Conservation (phyloP, 2,888 invertebrate species). For the Drosophila formosana region DNA sequence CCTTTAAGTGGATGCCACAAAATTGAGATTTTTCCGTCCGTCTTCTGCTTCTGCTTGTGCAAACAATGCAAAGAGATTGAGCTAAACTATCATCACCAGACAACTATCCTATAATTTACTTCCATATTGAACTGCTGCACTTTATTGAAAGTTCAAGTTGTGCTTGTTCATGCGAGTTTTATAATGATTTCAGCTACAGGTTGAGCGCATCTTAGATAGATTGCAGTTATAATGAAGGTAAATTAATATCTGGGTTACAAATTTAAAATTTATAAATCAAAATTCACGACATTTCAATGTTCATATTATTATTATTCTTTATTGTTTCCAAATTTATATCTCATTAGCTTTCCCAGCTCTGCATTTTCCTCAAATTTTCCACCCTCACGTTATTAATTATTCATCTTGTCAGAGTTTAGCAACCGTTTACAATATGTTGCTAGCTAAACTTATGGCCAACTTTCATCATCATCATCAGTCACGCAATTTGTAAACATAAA, state of each 20-base stretch:
- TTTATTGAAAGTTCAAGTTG: not conserved
- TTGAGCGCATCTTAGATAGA: not conserved
- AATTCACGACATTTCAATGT: no score
- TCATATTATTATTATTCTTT: no score
- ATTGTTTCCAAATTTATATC: not conserved
- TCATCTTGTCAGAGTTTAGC: conserved; percentile 4
- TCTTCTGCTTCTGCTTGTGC: conserved; percentile 1
- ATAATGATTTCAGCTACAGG: not conserved
- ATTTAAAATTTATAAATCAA: no score
- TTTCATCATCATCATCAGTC: conserved; percentile 56
- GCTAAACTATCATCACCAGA: not conserved
- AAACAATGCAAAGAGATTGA: conserved; percentile 16
- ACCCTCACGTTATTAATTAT: conserved; percentile 5
- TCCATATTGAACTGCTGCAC: conserved; percentile 1
- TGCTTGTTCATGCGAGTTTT: not conserved
- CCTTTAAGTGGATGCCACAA: conserved; percentile 46
- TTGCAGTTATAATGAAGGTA: not conserved
- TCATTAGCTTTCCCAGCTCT: no score
- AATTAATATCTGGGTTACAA: no score
- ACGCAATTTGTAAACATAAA: conserved; percentile 63
- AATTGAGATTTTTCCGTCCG: conserved; percentile 15
- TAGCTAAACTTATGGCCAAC: conserved; percentile 23
- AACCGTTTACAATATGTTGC: conserved; percentile 48
- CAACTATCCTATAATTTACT: conserved; percentile 3
- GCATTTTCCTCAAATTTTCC: no score